A percentile compares a stretch with the other conserved stretches of the same genome.
Conservation (phyloP, 2,888 invertebrate species). For the Poecilus cupreus region DNA sequence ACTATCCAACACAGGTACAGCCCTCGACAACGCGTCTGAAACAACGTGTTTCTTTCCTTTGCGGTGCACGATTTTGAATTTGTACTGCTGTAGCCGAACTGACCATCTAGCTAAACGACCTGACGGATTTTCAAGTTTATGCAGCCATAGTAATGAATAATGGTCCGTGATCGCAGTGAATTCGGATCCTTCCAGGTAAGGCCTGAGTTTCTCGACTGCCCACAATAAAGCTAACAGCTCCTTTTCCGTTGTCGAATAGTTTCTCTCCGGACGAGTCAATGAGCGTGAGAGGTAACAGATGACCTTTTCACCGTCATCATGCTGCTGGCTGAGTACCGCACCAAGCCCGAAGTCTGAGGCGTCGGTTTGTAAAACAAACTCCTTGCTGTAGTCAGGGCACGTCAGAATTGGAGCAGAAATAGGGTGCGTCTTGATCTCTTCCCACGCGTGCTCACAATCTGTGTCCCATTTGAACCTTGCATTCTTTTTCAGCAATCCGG, state of each 20-base stretch:
- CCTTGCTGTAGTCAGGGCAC: background rate
- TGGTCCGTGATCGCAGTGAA: constrained; percentile 33
- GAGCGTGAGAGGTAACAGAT: background rate
- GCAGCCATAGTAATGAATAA: too few species aligned
- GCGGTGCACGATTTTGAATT: constrained; percentile 65
- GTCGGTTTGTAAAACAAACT: background rate
- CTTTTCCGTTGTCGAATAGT: background rate
- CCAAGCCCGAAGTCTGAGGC: background rate
- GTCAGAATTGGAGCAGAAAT: background rate
- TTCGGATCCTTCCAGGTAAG: constrained; percentile 12
- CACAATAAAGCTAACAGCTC: background rate
- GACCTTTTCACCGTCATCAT: background rate
- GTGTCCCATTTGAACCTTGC: background rate
- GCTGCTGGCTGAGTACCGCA: background rate
- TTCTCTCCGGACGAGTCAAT: background rate
- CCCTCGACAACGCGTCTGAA: constrained; percentile 67
- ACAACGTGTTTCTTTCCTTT: constrained; percentile 64
- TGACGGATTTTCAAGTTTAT: too few species aligned
- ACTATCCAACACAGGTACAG: constrained; percentile 9
- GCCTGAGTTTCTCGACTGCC: background rate
- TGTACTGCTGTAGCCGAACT: constrained; percentile 60
- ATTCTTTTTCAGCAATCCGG: background rate
- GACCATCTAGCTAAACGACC: too few species aligned
- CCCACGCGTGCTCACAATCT: background rate
- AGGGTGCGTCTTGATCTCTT: background rate